Evolutionary conservation across 2,888 invertebrate genomes (phyloP).

Genomic region (Nineta flava): DNA sequence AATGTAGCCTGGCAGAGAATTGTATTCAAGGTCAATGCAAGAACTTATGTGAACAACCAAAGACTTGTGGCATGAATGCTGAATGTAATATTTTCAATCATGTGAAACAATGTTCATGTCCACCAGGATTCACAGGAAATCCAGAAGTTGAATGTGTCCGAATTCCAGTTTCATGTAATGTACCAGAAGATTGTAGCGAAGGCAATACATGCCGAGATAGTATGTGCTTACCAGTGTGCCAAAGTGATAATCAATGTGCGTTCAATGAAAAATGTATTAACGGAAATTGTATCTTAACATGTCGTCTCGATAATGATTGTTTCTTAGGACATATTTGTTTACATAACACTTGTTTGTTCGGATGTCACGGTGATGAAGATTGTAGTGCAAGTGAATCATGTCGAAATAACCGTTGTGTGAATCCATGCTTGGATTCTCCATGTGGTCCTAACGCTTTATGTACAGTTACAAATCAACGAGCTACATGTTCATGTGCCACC

Average conservation of each 20-base stretch:
- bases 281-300: slow-evolving; percentile 70
- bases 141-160: slow-evolving; percentile 71
- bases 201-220: slow-evolving; percentile 63
- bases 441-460: slow-evolving; percentile 78
- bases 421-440: slow-evolving; percentile 60
- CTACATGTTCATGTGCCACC: slow-evolving; percentile 61
- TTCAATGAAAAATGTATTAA: slow-evolving; percentile 76
- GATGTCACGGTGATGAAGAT: slow-evolving; percentile 75
- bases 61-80: slow-evolving; percentile 73
- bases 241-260: slow-evolving; percentile 66
- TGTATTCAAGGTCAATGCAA: slow-evolving; percentile 70
- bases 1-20: slow-evolving; percentile 63
- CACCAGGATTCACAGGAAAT: slow-evolving; percentile 72
- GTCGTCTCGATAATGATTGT: slow-evolving; percentile 81
- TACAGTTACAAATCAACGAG: slow-evolving; percentile 62
- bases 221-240: slow-evolving; percentile 65
- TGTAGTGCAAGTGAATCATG: slow-evolving; percentile 75
- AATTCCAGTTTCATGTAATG: slow-evolving; percentile 61
- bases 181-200: slow-evolving; percentile 50
- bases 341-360: slow-evolving; percentile 69
- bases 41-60: slow-evolving; percentile 59
- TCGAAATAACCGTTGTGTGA: slow-evolving; percentile 59
- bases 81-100: slow-evolving; percentile 57
- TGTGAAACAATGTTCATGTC: slow-evolving; percentile 66
- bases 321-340: slow-evolving; percentile 83